These are phyloP conservation scores for Pelecanoides urinatrix DNA, from an alignment of 2,113 vertebrate genomes.

Conservation along the genomic window DNA sequence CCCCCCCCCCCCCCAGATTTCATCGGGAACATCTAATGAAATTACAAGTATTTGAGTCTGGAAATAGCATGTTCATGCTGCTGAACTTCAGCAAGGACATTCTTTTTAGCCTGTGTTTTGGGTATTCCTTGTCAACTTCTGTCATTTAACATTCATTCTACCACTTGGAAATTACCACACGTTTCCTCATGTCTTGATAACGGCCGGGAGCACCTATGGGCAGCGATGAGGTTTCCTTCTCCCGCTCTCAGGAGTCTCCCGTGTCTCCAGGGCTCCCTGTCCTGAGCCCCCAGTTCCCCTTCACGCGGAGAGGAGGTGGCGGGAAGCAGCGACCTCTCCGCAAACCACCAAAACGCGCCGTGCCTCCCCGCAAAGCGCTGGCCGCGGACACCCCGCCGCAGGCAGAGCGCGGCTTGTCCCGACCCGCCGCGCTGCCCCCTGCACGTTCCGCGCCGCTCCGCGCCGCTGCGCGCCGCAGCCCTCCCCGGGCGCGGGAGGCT, in stretches of 20 bases:
- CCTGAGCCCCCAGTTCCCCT: background rate
- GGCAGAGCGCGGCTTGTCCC: background rate
- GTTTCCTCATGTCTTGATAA: background rate
- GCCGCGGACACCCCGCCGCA: background rate
- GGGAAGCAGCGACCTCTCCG: background rate
- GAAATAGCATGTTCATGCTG: background rate
- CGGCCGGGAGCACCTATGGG: background rate
- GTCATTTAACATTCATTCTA: background rate
- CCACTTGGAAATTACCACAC: background rate
- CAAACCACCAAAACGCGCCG: background rate
- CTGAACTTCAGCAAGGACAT: background rate
- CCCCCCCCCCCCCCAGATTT: background rate
- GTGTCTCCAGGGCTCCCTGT: background rate
- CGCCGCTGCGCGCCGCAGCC: background rate
- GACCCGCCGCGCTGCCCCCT: background rate
- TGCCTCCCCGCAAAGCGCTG: background rate
- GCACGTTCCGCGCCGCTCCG: background rate
- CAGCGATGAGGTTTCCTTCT: background rate
- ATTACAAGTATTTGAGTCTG: constrained; percentile 36
- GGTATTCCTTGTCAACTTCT: background rate
- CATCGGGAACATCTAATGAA: constrained; percentile 38
- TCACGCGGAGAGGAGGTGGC: background rate
- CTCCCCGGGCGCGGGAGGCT: background rate
- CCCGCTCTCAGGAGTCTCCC: background rate
- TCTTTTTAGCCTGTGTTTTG: background rate